These are phyloP conservation scores for Thinocorus orbignyianus DNA, from an alignment of 2,113 vertebrate genomes.

Conservation along the genomic window DNA sequence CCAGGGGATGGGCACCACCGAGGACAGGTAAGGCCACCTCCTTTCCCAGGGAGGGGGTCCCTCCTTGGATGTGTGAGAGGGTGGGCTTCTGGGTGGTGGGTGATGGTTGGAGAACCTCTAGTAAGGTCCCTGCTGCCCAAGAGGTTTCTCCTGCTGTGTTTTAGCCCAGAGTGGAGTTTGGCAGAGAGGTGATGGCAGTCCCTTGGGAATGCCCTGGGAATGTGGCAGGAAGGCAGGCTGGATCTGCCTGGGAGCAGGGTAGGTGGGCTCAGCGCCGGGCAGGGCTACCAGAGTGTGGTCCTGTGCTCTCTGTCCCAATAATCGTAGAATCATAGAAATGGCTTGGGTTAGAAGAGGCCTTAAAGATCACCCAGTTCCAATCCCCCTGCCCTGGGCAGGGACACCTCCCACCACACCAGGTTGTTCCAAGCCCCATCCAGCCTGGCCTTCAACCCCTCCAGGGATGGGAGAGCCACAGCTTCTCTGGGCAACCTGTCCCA, in stretches of 20 bases:
- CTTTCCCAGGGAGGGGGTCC: background rate
- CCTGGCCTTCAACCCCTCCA: no score
- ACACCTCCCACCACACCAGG: no score
- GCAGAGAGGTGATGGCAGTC: background rate
- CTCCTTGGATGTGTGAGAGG: fast-evolving
- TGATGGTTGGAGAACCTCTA: background rate
- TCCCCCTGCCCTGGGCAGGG: no score
- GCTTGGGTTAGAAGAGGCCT: no score
- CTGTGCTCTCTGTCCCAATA: fast-evolving
- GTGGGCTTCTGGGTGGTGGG: background rate
- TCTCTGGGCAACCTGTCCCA: no score
- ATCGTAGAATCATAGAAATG: no score
- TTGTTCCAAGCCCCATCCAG: no score
- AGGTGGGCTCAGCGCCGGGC: background rate
- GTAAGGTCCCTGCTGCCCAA: fast-evolving
- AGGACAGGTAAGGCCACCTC: fast-evolving
- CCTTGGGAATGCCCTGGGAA: no score
- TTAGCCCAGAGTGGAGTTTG: background rate
- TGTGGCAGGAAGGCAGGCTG: fast-evolving
- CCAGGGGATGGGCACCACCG: fast-evolving
- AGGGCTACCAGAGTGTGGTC: background rate
- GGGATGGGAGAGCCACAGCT: no score
- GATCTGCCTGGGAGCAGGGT: background rate
- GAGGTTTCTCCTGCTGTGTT: background rate
- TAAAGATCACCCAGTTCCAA: no score